Base-by-base conservation (phyloP, 2,113 vertebrate genomes). In the Amphiprion ocellaris region DNA sequence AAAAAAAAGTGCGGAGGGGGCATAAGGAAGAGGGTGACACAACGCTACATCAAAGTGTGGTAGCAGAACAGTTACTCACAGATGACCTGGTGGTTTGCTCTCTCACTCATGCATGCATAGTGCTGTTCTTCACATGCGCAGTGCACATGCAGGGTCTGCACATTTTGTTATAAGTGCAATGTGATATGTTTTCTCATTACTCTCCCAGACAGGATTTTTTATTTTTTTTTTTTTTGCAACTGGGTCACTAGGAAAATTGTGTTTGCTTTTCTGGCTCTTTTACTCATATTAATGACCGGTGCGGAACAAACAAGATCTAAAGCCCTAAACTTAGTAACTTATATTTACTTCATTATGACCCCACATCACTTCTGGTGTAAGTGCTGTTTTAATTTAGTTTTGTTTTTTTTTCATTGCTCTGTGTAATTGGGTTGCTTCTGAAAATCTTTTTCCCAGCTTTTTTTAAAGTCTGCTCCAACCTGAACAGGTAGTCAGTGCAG, bases 41-140 rank as follows among this genome's bases (percentile, higher is more conserved):
- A 90, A 87, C 49, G 63, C 73, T 16, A 79, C 79, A 91, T 89
- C 86, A 92, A 91, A 92, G 87, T 76, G 75, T 74, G 69, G 52
- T 19, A 58, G 59, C 60, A 65, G 63, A 73, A 50, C 44, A 62
- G 16, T 74, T 76, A 56, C 15, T 84, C 68, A 67, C 71, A 61
- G 69, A 69, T 83, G 84, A 83, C 79, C 65, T 11, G 26, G 26
- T 56, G 17, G 7, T 74, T 84, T 74, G 12, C 41, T 37, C 44
- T 73, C 55, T 41, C 72, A 68, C 44, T 69, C 59, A 41, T 47
- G 24, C 65, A 77, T 56, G 23, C 60, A 28, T 26, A 23, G 41
- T 5, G 16, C 23, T 21, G 21, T 21, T 58, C 19, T n/a, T 69
- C 56, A 56, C 69, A 46, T 56, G 37, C 47, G 24, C 0, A 9